Evolutionary conservation across 2,888 invertebrate genomes (phyloP).

Genomic region (Bhutanitis thaidina): DNA sequence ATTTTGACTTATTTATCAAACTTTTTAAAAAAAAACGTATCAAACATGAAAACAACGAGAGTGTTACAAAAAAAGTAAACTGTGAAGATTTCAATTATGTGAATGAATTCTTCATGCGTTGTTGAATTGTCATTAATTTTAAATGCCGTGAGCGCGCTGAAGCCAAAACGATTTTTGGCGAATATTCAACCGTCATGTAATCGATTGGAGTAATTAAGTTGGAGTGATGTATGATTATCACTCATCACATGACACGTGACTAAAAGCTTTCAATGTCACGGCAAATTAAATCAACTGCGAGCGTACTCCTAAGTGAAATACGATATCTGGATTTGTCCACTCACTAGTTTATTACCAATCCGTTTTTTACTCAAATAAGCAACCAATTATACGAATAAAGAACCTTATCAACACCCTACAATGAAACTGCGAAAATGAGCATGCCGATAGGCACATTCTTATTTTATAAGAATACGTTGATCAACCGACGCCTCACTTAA

Average conservation of each 20-base stretch:
- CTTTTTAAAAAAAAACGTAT: neutral
- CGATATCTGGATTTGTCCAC: conserved; percentile 41
- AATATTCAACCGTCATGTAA: conserved; percentile 9
- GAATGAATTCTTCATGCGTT: conserved; percentile 10
- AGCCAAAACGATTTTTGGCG: conserved; percentile 3
- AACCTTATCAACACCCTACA: too few relatives aligned
- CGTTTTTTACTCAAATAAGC: conserved; percentile 53
- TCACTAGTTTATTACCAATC: conserved; percentile 60
- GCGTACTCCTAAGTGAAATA: conserved; percentile 32
- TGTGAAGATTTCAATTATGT: neutral
- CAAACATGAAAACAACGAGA: neutral
- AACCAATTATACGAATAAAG: conserved; percentile 44
- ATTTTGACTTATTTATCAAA: too few relatives aligned
- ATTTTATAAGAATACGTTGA: neutral
- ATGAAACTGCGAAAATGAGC: too few relatives aligned
- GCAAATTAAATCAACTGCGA: conserved; percentile 51
- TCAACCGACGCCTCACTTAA: too few relatives aligned
- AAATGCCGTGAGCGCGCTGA: neutral
- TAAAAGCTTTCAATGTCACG: conserved; percentile 65
- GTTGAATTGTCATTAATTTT: conserved; percentile 20
- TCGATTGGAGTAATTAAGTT: conserved; percentile 49
- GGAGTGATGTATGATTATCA: conserved; percentile 61
- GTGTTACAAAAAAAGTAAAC: conserved; percentile 7
- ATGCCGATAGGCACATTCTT: too few relatives aligned
- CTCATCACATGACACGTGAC: conserved; percentile 57